Base-by-base conservation (phyloP, 2,113 vertebrate species). In the Nycticryphes semicollaris region DNA sequence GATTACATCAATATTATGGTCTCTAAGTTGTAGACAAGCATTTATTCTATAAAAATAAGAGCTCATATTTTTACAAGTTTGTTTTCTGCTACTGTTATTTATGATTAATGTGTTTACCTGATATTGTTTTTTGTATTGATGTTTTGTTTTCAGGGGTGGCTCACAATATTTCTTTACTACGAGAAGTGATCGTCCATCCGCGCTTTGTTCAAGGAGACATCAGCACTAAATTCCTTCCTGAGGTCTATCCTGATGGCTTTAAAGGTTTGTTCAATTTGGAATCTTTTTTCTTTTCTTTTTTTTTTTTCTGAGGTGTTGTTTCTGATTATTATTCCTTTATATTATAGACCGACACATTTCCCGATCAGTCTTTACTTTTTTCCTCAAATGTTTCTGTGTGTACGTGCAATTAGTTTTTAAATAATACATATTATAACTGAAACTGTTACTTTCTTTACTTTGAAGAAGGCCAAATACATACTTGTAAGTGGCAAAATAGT, bases 231-330 rank as follows among this genome's bases (percentile, higher is more conserved):
- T 99, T 99, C 97, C 98, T 99, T 78, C 98, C 99, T 7, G 99
- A 99, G 77, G 98, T 99, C 20, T 99, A 99, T 97, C 99, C 99
- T 2, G 98, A 99, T 48, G 99, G 99, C 77, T 99, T 99, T 96
- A 99, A 99, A 98, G 99, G 99, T 98, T 96, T 93, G 98, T 98
- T 70, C 31, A 72, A 50, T 70, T 74, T 91, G 70, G 37, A 84
- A 92, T 70, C 28, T 11, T 53, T 53, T 54, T 6, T 27, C 14
- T 6, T 93, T 19, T 64, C 97, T 88, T 24, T 63, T 16, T 57
- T 33, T 91, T 87, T 31, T 50, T 82, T 75, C 30, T 27, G 23
- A 2, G 1, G 2, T 73, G 8, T 4, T 80, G 16, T 83, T 94
- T 79, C 41, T 84, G 48, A 33, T 85, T 83, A 28, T 53, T 72